Percentiles rank a stretch among this genome's conserved stretches.
Evolutionary conservation across 2,888 invertebrate species (phyloP).

Genomic region (Pristionchus exspectatus): DNA sequence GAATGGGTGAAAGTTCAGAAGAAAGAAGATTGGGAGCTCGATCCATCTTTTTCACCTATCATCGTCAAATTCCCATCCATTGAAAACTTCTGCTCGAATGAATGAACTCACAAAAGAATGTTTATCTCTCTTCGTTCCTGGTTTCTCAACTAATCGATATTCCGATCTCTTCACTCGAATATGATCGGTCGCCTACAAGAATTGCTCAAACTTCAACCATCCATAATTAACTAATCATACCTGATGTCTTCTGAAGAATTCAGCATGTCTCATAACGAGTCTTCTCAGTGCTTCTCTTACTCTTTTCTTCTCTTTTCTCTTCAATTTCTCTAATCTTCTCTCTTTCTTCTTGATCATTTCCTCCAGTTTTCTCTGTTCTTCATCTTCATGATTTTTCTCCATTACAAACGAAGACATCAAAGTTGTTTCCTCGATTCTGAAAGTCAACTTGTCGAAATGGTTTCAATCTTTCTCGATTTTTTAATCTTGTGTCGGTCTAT

Average conservation of each 20-base stretch:
- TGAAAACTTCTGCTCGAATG: not conserved
- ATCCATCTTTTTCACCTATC: constrained; percentile 39
- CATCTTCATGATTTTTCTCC: constrained; percentile 3
- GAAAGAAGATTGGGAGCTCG: constrained; percentile 6
- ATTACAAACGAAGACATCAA: not conserved
- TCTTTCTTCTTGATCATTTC: not conserved
- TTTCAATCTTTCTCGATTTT: not conserved
- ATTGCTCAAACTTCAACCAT: not conserved
- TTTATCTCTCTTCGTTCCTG: constrained; percentile 45
- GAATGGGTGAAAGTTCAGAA: constrained; percentile 42
- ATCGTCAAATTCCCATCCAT: not conserved
- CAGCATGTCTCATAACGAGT: constrained; percentile 41
- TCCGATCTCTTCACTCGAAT: constrained; percentile 64
- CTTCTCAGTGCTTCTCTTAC: not conserved
- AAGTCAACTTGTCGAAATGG: not conserved
- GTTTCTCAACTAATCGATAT: constrained; percentile 60
- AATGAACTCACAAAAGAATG: not conserved
- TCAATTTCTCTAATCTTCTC: constrained; percentile 1
- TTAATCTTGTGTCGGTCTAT: not conserved
- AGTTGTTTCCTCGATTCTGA: not conserved
- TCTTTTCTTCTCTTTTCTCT: constrained; percentile 1
- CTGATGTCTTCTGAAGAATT: constrained; percentile 39
- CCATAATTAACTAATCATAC: not conserved
- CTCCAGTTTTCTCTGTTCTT: constrained; percentile 16
- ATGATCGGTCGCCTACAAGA: not conserved